These are phyloP conservation scores for Channa argus DNA, from an alignment of 2,113 vertebrate species.

Conservation along the genomic window DNA sequence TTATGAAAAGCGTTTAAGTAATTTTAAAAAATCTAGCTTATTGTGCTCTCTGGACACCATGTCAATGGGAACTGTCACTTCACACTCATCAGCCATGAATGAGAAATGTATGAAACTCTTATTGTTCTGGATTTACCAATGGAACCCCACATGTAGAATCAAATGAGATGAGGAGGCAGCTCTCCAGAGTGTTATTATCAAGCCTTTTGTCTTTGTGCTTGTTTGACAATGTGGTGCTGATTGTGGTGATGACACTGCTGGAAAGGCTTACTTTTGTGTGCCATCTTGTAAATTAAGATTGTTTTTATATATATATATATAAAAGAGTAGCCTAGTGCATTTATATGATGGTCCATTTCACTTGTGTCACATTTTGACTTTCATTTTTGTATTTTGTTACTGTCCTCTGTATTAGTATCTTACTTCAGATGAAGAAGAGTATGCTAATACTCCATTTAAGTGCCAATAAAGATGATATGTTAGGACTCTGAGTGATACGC, in stretches of 20 bases:
- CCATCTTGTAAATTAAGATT: slow-evolving; percentile 1
- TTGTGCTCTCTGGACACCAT: slow-evolving; percentile 1
- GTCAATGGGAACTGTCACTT: neutral
- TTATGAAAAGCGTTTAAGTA: neutral
- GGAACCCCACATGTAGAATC: neutral
- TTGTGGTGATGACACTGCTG: slow-evolving; percentile 24
- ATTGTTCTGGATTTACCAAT: neutral
- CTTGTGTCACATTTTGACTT: slow-evolving; percentile 11
- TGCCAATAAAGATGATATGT: slow-evolving; percentile 46
- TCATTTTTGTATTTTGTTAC: slow-evolving; percentile 12
- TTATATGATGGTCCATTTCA: neutral
- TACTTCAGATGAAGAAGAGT: slow-evolving; percentile 6
- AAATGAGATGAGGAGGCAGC: slow-evolving; percentile 7
- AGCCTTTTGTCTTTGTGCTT: slow-evolving; percentile 26
- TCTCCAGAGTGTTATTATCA: slow-evolving; percentile 27
- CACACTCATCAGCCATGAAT: neutral
- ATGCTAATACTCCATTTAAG: slow-evolving; percentile 13
- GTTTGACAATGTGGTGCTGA: slow-evolving; percentile 23
- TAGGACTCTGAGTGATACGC: neutral
- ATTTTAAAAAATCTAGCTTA: neutral
- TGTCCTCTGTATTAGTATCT: neutral
- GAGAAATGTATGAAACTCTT: neutral
- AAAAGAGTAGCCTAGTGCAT: neutral
- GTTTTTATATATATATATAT: slow-evolving; percentile 12
- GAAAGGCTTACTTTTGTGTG: slow-evolving; percentile 31